phyloP scores from a whole-genome alignment of 2,797 vertebrate species.

The Sebastes trivittatus region DNA sequence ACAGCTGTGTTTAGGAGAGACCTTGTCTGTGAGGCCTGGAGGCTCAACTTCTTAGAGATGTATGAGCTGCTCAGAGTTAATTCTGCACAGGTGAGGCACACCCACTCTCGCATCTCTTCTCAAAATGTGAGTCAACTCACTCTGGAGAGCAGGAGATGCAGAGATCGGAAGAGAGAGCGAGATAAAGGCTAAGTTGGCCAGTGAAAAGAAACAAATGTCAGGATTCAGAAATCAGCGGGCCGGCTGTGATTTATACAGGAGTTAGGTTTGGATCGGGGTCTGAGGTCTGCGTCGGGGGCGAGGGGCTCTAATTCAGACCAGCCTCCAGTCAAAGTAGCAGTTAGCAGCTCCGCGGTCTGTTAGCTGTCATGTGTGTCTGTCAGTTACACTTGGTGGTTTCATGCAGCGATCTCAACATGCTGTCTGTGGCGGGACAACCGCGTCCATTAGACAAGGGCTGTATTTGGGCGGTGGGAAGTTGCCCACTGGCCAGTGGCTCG shows the following conservation, averaged over 20 bases:
- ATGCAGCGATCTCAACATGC: constrained; percentile 26
- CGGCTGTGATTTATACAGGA: constrained; percentile 59
- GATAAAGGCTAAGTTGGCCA: constrained; percentile 48
- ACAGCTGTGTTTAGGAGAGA: constrained; percentile 58
- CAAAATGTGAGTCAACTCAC: constrained; percentile 13
- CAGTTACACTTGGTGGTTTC: constrained; percentile 33
- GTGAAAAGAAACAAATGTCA: constrained; percentile 73
- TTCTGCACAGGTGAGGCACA: constrained; percentile 42
- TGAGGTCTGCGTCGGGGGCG: constrained; percentile 35
- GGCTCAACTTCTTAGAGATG: constrained; percentile 24
- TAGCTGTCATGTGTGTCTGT: constrained; percentile 60
- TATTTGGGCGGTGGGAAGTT: not conserved
- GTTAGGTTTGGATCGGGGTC: constrained; percentile 54
- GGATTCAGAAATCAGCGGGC: constrained; percentile 63
- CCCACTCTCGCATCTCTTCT: constrained; percentile 6
- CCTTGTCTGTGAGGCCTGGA: constrained; percentile 32
- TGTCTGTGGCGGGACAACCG: constrained; percentile 4
- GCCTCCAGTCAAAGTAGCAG: constrained; percentile 58
- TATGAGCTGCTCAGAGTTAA: constrained; percentile 50
- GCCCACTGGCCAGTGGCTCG: not conserved
- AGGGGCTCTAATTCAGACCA: constrained; percentile 67
- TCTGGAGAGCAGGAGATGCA: not conserved
- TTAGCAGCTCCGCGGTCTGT: constrained; percentile 46
- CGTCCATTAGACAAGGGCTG: constrained; percentile 4
- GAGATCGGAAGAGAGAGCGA: constrained; percentile 1